These are phyloP conservation scores for Sus cebifrons DNA, from an alignment of 2,797 vertebrate species.

Conservation along the genomic window DNA sequence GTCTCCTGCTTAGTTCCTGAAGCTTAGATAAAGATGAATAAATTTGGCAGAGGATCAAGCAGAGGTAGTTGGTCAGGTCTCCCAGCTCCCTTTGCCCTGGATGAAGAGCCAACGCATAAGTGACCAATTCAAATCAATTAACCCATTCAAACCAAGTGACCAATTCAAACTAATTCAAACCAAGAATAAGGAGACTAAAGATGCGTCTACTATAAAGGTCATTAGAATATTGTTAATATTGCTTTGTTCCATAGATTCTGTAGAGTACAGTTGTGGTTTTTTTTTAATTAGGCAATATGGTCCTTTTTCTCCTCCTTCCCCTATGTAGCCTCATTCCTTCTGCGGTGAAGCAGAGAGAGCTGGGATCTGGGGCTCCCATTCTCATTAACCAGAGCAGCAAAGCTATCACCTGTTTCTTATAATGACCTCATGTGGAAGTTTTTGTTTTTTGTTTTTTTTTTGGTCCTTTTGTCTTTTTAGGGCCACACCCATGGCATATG, in stretches of 20 bases:
- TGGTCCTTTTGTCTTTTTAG: no score
- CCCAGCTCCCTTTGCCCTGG: no score
- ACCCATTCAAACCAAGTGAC: neutral
- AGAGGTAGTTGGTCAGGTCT: neutral
- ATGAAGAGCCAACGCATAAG: neutral
- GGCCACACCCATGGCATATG: no score
- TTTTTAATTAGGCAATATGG: neutral
- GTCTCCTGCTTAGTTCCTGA: neutral
- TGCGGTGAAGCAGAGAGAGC: fast-evolving
- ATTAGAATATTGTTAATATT: neutral
- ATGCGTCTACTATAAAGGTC: neutral
- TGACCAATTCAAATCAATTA: no score
- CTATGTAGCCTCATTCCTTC: neutral
- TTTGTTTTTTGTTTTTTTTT: neutral
- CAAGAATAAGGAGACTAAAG: neutral
- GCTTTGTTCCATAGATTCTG: neutral
- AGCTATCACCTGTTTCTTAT: neutral
- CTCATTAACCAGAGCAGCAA: neutral
- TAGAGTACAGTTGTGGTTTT: neutral
- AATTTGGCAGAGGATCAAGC: neutral
- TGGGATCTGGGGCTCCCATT: neutral
- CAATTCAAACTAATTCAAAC: neutral
- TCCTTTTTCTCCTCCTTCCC: neutral
- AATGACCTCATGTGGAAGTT: neutral
- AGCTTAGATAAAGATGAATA: neutral